Conservation (phyloP, 2,888 invertebrate species). For the Micoletzkya japonica region DNA sequence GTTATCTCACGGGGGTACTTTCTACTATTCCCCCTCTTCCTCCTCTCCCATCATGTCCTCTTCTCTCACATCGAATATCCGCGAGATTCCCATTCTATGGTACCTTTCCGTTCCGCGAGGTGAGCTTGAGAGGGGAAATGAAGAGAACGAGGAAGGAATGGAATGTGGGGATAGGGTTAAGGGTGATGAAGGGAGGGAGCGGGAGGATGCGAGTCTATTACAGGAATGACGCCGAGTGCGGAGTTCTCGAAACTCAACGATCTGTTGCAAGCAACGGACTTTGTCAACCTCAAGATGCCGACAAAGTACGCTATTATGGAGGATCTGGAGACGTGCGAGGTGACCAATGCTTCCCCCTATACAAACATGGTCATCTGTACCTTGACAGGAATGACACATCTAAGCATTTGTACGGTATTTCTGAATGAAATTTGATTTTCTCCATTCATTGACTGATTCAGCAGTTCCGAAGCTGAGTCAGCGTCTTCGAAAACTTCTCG, state of each 20-base stretch:
- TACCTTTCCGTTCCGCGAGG: slow-evolving; percentile 34
- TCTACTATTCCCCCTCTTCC: too few relatives aligned
- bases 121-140: slow-evolving; percentile 7
- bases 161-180: neutral
- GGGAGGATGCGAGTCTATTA: too few relatives aligned
- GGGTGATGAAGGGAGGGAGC: neutral
- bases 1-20: too few relatives aligned
- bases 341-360: neutral
- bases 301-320: slow-evolving; percentile 33
- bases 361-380: neutral
- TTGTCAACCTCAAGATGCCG: slow-evolving; percentile 35
- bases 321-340: slow-evolving; percentile 27
- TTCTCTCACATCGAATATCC: slow-evolving; percentile 22
- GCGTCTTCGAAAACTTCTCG: too few relatives aligned
- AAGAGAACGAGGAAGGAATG: neutral
- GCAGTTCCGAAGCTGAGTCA: too few relatives aligned
- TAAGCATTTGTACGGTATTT: too few relatives aligned
- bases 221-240: too few relatives aligned
- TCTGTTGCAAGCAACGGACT: slow-evolving; percentile 36
- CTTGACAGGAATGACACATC: too few relatives aligned
- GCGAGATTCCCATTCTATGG: slow-evolving; percentile 38
- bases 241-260: slow-evolving; percentile 37
- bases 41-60: too few relatives aligned
- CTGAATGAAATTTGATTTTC: too few relatives aligned
- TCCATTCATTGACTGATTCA: too few relatives aligned